Percentiles rank a stretch among this genome's conserved stretches.
phyloP scores from a whole-genome alignment of 2,888 invertebrate genomes.

The Brachypterus glaber region DNA sequence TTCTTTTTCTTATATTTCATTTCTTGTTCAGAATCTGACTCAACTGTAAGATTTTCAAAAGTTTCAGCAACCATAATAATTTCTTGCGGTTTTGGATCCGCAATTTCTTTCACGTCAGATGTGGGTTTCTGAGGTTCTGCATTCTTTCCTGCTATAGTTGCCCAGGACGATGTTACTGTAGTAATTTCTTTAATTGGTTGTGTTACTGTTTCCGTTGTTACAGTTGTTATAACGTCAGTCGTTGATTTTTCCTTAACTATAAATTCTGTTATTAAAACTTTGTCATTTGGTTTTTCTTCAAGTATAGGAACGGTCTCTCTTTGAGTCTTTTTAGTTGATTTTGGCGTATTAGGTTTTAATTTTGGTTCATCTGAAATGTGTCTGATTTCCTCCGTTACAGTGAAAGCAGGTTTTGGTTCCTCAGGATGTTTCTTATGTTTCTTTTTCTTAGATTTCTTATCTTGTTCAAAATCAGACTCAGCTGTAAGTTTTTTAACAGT shows the following conservation, averaged over 20 bases:
- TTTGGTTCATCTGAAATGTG: constrained; percentile 14
- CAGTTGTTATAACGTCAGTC: neutral
- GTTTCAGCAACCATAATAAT: neutral
- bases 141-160: constrained; percentile 9
- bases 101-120: neutral
- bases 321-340: no score
- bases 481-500: neutral
- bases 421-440: constrained; percentile 17
- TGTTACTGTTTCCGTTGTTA: neutral
- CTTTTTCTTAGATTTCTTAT: constrained; percentile 9
- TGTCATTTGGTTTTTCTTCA: no score
- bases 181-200: neutral
- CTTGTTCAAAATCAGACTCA: neutral
- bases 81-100: neutral
- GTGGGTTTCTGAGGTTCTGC: constrained; percentile 3
- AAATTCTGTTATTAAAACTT: no score
- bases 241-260: neutral
- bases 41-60: neutral
- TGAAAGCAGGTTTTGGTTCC: constrained; percentile 16
- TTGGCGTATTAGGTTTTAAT: neutral
- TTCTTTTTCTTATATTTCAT: constrained; percentile 11
- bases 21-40: neutral
- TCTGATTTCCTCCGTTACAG: constrained; percentile 18
- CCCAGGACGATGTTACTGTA: neutral
- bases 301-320: no score